Conservation (phyloP, 2,113 vertebrate species). For the Bos indicus region DNA sequence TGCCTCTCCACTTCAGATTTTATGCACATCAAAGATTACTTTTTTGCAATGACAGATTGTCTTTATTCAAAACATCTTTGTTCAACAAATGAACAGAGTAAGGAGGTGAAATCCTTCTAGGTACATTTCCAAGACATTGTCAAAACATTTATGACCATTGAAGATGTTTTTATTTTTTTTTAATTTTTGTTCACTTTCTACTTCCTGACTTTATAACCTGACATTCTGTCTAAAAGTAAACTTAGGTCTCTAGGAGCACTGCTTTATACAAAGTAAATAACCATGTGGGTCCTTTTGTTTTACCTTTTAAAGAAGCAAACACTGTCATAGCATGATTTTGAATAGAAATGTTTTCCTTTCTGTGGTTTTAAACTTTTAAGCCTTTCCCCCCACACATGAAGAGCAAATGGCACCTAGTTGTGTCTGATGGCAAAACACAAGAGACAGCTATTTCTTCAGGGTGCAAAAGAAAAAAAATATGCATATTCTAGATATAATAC, state of each 20-base stretch:
- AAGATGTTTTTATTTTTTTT: conserved; percentile 69
- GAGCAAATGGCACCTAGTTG: conserved; percentile 78
- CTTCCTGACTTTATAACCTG: conserved; percentile 89
- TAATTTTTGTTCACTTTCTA: conserved; percentile 85
- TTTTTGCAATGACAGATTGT: conserved; percentile 92
- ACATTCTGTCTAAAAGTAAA: conserved; percentile 90
- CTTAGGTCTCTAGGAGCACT: conserved; percentile 90
- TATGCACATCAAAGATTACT: conserved; percentile 76
- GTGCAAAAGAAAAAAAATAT: conserved; percentile 83
- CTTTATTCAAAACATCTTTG: conserved; percentile 99
- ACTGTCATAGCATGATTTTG: conserved; percentile 78
- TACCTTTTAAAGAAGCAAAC: conserved; percentile 81
- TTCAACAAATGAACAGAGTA: conserved; percentile 93
- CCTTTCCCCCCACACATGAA: conserved; percentile 69
- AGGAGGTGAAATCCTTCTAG: conserved; percentile 92
- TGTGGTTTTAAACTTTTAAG: conserved; percentile 71
- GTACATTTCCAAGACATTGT: conserved; percentile 90
- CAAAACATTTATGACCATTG: conserved; percentile 87
- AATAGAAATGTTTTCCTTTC: conserved; percentile 79
- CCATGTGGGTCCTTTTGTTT: conserved; percentile 70
- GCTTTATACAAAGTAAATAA: conserved; percentile 89
- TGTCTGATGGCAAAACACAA: conserved; percentile 80
- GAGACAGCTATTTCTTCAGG: conserved; percentile 81
- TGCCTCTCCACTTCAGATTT: conserved; percentile 49
- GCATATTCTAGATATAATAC: conserved; percentile 72